Evolutionary conservation across 2,113 vertebrate species (phyloP).

Genomic region (Hymenochirus boettgeri): DNA sequence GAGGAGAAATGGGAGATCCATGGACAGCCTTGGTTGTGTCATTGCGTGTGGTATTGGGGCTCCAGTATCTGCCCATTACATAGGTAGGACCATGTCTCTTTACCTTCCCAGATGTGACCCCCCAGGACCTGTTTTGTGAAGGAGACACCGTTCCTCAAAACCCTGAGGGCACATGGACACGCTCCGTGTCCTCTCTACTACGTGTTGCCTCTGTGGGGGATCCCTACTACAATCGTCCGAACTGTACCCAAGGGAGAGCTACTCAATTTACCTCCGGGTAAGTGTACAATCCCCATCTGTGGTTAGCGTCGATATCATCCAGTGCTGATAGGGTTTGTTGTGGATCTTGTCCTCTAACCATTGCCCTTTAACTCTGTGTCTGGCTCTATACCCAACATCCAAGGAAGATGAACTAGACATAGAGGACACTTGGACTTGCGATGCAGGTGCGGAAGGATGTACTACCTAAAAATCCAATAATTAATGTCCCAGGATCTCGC

Average conservation of each 20-base stretch:
- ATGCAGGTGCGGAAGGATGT: slow-evolving; percentile 77
- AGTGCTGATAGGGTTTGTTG: too few species aligned
- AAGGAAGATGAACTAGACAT: slow-evolving; percentile 51
- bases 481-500: slow-evolving; percentile 78
- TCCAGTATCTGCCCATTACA: too few species aligned
- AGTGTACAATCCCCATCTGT: too few species aligned
- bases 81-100: too few species aligned
- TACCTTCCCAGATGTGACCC: slow-evolving; percentile 52
- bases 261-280: slow-evolving; percentile 65
- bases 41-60: too few species aligned
- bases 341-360: too few species aligned
- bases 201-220: slow-evolving; percentile 60
- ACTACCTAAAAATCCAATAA: slow-evolving; percentile 73
- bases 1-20: too few species aligned
- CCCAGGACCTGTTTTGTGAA: slow-evolving; percentile 45
- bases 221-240: slow-evolving; percentile 72
- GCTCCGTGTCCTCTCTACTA: slow-evolving; percentile 71
- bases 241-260: slow-evolving; percentile 76
- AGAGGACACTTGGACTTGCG: slow-evolving; percentile 53
- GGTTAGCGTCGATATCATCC: too few species aligned
- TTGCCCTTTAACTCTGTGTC: too few species aligned
- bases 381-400: slow-evolving; percentile 46
- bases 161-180: slow-evolving; percentile 65
- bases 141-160: slow-evolving; percentile 68
- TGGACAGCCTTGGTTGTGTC: too few species aligned